Evolutionary conservation across 2,888 invertebrate species (phyloP).

Genomic region (Hesperia comma): DNA sequence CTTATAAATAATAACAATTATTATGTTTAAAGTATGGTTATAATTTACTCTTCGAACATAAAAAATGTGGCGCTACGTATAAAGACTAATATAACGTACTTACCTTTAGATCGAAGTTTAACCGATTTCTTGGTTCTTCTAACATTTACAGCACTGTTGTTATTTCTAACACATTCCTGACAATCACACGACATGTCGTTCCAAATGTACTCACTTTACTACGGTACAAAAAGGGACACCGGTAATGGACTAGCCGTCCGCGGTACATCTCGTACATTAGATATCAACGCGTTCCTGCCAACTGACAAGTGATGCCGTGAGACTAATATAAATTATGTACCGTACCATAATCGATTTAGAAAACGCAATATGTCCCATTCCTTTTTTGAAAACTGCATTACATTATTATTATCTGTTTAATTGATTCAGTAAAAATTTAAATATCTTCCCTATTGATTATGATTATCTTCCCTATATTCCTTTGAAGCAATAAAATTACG

Average conservation of each 20-base stretch:
- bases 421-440: too few species aligned
- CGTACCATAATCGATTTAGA: slow-evolving; percentile 21
- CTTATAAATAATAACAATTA: too few species aligned
- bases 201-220: background rate
- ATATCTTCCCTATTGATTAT: too few species aligned
- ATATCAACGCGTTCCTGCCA: slow-evolving; percentile 23
- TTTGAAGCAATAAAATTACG: too few species aligned
- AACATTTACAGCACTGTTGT: background rate
- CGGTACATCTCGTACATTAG: slow-evolving; percentile 25
- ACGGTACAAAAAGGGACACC: slow-evolving; percentile 18
- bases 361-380: slow-evolving; percentile 18
- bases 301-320: slow-evolving; percentile 21
- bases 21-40: too few species aligned
- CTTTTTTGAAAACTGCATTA: slow-evolving; percentile 16
- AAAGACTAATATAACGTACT: too few species aligned
- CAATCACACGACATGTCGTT: slow-evolving; percentile 24
- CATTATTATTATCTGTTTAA: background rate
- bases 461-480: too few species aligned
- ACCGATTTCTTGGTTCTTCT: slow-evolving; percentile 11
- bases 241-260: background rate
- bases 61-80: too few species aligned
- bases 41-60: too few species aligned
- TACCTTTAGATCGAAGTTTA: slow-evolving; percentile 17
- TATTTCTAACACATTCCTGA: slow-evolving; percentile 22
- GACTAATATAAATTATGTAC: slow-evolving; percentile 27